Percentiles rank a stretch among this genome's conserved stretches.
Evolutionary conservation across 2,797 vertebrate species (phyloP).

Genomic region (Sciurus carolinensis): DNA sequence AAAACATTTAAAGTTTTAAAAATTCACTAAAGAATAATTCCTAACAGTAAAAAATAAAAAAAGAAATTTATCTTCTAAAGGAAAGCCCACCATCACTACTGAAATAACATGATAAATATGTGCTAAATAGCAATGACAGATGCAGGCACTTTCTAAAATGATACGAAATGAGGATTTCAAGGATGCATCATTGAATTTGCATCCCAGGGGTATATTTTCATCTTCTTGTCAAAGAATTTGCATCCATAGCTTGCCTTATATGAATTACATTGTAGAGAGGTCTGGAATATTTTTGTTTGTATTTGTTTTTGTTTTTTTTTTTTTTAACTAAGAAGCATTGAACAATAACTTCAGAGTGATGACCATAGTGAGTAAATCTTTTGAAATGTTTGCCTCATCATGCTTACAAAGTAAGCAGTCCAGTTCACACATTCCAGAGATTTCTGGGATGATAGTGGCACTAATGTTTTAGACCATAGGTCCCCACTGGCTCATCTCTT

Average conservation of each 20-base stretch:
- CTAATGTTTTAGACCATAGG: background rate
- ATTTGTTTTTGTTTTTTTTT: background rate
- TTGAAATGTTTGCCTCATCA: conserved; percentile 75
- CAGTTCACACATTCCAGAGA: conserved; percentile 58
- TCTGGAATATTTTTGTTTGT: conserved; percentile 66
- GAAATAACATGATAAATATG: conserved; percentile 76
- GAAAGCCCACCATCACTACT: conserved; percentile 23
- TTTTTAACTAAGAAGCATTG: conserved; percentile 43
- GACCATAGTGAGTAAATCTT: conserved; percentile 59
- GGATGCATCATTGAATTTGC: conserved; percentile 73
- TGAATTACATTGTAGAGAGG: conserved; percentile 70
- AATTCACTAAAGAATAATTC: conserved; percentile 72
- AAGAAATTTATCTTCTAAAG: conserved; percentile 76
- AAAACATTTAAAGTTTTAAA: conserved; percentile 84
- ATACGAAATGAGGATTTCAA: conserved; percentile 75
- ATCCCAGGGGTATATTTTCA: conserved; percentile 73
- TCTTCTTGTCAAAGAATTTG: conserved; percentile 77
- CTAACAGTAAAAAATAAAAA: conserved; percentile 72
- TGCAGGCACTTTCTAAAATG: conserved; percentile 78
- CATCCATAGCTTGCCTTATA: conserved; percentile 75
- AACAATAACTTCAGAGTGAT: conserved; percentile 62
- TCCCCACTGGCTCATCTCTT: conserved; percentile 48
- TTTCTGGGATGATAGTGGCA: background rate
- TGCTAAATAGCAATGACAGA: conserved; percentile 72
- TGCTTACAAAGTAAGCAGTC: conserved; percentile 50